phyloP scores from a whole-genome alignment of 1,140 invertebrate species.

The Solen grandis region DNA sequence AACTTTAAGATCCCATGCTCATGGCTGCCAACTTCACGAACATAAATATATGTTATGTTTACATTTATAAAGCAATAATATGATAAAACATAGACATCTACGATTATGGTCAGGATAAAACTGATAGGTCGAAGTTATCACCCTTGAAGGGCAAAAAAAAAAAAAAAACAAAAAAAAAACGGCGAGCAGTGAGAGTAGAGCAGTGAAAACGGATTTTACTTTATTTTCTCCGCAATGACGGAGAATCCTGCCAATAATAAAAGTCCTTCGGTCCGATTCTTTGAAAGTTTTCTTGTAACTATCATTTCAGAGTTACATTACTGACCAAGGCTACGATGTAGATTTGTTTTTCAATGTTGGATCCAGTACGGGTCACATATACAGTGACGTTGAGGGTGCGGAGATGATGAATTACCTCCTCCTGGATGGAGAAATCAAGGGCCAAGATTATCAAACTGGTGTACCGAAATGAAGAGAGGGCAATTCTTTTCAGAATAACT shows the following conservation, averaged over 20 bases:
- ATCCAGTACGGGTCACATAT: conserved; percentile 66
- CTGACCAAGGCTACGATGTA: conserved; percentile 73
- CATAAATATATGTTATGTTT: background rate
- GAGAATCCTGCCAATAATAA: conserved; percentile 7
- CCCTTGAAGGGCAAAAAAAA: no score
- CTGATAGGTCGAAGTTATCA: no score
- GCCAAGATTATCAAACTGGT: conserved; percentile 51
- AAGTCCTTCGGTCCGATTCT: background rate
- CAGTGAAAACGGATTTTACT: conserved; percentile 6
- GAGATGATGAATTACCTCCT: conserved; percentile 74
- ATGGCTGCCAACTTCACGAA: no score
- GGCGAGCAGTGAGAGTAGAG: no score
- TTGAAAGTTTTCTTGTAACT: conserved; percentile 16
- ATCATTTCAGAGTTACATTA: conserved; percentile 68
- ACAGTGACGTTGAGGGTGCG: conserved; percentile 72
- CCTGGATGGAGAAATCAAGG: conserved; percentile 63
- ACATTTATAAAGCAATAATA: background rate
- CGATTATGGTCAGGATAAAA: no score
- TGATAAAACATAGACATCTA: background rate
- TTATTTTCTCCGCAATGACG: background rate
- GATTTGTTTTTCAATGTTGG: conserved; percentile 69
- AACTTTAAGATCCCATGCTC: background rate
- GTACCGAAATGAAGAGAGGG: no score
- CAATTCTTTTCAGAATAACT: no score
- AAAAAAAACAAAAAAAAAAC: no score